phyloP scores from a whole-genome alignment of 2,797 vertebrate genomes.

The Scarus forsteni region DNA sequence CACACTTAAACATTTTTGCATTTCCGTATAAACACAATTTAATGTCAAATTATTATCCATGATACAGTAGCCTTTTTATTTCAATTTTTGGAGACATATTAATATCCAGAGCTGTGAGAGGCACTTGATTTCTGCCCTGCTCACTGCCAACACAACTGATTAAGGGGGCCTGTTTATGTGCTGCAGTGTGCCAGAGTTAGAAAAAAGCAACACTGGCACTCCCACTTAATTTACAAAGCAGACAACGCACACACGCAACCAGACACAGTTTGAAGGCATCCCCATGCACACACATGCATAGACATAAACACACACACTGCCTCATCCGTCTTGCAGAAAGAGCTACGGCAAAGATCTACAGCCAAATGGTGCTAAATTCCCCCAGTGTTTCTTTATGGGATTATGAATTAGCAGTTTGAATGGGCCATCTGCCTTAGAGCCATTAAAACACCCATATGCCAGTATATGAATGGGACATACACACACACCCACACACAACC shows the following conservation, averaged over 20 bases:
- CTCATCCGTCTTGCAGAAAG: conserved; percentile 71
- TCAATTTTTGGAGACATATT: conserved; percentile 61
- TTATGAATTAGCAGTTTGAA: conserved; percentile 84
- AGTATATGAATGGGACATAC: conserved; percentile 68
- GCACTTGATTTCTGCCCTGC: conserved; percentile 54
- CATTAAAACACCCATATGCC: conserved; percentile 78
- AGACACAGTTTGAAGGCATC: conserved; percentile 1
- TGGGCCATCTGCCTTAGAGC: conserved; percentile 81
- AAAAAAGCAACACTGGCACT: conserved; percentile 73
- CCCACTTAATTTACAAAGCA: conserved; percentile 59
- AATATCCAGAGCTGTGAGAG: conserved; percentile 42
- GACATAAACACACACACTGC: conserved; percentile 9
- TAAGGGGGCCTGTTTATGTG: conserved; percentile 72
- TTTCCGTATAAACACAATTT: conserved; percentile 10
- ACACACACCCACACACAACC: conserved; percentile 39
- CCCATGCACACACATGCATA: neutral
- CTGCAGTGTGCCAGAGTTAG: conserved; percentile 73
- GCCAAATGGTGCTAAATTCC: conserved; percentile 80
- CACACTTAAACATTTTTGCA: conserved; percentile 3
- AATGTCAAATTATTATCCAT: conserved; percentile 22
- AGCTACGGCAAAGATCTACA: conserved; percentile 61
- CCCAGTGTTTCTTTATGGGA: conserved; percentile 80
- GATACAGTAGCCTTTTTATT: conserved; percentile 39
- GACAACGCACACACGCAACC: conserved; percentile 35
- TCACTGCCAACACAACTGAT: conserved; percentile 72